Evolutionary conservation across 2,888 invertebrate species (phyloP).

Genomic region (Tachina grossa): DNA sequence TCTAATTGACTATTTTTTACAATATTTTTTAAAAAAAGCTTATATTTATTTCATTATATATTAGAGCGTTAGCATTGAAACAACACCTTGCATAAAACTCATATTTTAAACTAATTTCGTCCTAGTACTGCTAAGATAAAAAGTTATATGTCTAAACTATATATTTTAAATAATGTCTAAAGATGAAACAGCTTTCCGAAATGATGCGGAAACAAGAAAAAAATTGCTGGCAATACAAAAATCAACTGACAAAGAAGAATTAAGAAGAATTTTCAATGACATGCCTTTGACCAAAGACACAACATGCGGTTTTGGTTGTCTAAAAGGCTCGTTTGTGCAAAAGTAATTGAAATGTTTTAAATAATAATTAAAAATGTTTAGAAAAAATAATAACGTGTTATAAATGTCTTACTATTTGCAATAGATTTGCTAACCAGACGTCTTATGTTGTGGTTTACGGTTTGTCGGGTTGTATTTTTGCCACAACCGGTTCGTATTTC

Average conservation of each 20-base stretch:
- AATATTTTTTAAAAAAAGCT: conserved; percentile 10
- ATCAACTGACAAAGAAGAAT: conserved; percentile 67
- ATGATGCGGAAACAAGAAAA: conserved; percentile 54
- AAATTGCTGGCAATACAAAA: conserved; percentile 58
- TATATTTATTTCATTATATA: conserved; percentile 44
- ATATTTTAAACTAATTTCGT: background rate
- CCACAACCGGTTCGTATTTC: conserved; percentile 88
- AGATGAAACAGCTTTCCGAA: conserved; percentile 12
- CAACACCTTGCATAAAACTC: conserved; percentile 7
- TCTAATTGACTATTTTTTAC: conserved; percentile 41
- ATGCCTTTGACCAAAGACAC: conserved; percentile 85
- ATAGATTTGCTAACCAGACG: conserved; percentile 81
- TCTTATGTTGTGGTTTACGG: conserved; percentile 85
- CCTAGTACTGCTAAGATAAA: background rate
- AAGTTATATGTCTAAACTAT: background rate
- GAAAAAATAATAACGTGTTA: conserved; percentile 77
- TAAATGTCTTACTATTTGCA: conserved; percentile 4
- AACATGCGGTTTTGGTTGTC: conserved; percentile 86
- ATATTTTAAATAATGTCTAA: conserved; percentile 33
- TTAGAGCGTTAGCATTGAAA: conserved; percentile 47
- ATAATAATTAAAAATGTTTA: background rate
- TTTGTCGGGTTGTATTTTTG: conserved; percentile 86
- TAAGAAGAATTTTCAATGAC: conserved; percentile 82
- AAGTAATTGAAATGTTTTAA: conserved; percentile 77
- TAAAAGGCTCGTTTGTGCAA: conserved; percentile 85